A percentile compares a stretch with the other conserved stretches of the same genome.
Evolutionary conservation across 2,888 invertebrate species (phyloP).

Genomic region (Microplitis manilae): DNA sequence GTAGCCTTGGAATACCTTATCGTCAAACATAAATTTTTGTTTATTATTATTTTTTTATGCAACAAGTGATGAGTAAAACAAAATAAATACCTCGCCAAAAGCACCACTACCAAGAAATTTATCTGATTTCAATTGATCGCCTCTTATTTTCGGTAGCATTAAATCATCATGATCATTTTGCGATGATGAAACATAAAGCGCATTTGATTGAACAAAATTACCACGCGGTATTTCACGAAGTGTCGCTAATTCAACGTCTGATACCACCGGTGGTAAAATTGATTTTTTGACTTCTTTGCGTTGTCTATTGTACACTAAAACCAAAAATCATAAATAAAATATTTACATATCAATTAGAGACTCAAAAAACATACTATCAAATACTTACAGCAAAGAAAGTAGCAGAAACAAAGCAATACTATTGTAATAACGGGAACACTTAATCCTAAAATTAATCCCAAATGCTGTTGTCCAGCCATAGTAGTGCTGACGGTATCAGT

Average conservation of each 20-base stretch:
- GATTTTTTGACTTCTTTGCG: conserved; percentile 81
- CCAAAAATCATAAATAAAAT: conserved; percentile 32
- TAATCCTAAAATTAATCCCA: conserved; percentile 77
- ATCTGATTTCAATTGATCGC: conserved; percentile 88
- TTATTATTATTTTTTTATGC: neutral
- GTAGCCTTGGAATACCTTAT: conserved; percentile 87
- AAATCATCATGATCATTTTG: conserved; percentile 85
- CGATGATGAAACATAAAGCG: conserved; percentile 80
- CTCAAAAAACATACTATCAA: neutral
- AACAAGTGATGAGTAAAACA: neutral
- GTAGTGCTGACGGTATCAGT: conserved; percentile 70
- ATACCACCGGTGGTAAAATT: conserved; percentile 75
- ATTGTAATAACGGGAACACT: conserved; percentile 74
- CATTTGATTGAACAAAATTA: conserved; percentile 87
- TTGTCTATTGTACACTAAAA: conserved; percentile 76
- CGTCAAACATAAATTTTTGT: neutral
- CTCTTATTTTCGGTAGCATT: conserved; percentile 86
- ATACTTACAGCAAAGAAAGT: conserved; percentile 74
- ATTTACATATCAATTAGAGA: neutral
- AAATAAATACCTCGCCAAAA: conserved; percentile 86
- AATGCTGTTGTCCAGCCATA: conserved; percentile 73
- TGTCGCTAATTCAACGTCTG: conserved; percentile 89
- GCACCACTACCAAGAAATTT: conserved; percentile 96
- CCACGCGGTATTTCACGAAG: conserved; percentile 86
- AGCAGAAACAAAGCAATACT: conserved; percentile 67